Conservation (phyloP, 2,888 invertebrate genomes). For the Acrobasis consociella region DNA sequence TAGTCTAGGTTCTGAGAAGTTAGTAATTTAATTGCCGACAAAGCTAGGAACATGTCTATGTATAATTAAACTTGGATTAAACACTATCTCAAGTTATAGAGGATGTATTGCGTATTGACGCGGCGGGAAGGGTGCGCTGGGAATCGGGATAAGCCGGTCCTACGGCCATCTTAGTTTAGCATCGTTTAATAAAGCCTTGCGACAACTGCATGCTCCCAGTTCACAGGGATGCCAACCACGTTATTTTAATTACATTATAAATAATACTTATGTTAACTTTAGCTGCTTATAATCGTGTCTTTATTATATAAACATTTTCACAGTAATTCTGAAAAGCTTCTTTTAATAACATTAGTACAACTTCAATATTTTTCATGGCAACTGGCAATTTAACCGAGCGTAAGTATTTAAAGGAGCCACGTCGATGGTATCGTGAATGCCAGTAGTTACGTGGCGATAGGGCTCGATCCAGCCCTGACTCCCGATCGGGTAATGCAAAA, state of each 20-base stretch:
- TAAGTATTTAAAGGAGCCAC: neutral
- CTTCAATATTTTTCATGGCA: neutral
- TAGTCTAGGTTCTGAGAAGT: neutral
- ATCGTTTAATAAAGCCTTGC: conserved; percentile 76
- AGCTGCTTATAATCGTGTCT: neutral
- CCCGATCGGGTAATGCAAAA: conserved; percentile 80
- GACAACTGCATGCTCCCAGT: conserved; percentile 62
- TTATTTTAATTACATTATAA: conserved; percentile 2
- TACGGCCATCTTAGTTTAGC: conserved; percentile 75
- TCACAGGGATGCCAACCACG: conserved; percentile 56
- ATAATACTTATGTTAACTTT: neutral
- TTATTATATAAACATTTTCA: neutral
- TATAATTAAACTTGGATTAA: conserved; percentile 17
- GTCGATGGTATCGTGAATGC: conserved; percentile 16
- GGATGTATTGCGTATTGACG: conserved; percentile 66
- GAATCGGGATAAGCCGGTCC: conserved; percentile 79
- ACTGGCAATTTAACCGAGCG: conserved; percentile 5
- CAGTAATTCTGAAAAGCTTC: neutral
- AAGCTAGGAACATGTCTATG: neutral
- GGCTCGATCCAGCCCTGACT: conserved; percentile 66
- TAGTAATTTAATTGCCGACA: conserved; percentile 4
- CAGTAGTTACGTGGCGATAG: conserved; percentile 20
- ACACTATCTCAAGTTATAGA: conserved; percentile 8
- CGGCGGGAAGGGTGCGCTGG: conserved; percentile 65
- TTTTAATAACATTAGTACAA: neutral